These are phyloP conservation scores for Seladonia tumulorum DNA, from an alignment of 2,888 invertebrate species.

Conservation along the genomic window DNA sequence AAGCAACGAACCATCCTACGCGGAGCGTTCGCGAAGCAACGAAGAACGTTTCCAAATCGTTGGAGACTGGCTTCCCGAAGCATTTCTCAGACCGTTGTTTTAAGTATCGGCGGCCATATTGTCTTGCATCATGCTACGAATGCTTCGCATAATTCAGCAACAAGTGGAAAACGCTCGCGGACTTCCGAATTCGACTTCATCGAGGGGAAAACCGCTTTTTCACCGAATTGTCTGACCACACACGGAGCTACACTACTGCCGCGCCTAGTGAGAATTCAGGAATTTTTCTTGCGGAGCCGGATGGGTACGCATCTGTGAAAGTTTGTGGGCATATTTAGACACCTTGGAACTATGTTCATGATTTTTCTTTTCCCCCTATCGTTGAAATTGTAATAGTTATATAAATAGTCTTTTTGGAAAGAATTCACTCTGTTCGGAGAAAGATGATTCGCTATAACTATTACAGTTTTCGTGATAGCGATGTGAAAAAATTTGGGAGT, in stretches of 20 bases:
- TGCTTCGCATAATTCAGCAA: slow-evolving; percentile 54
- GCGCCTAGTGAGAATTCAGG: not conserved
- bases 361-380: not conserved
- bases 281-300: not conserved
- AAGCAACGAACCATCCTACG: not conserved
- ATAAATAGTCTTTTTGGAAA: not conserved
- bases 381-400: not conserved
- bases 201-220: not conserved
- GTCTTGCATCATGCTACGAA: slow-evolving; percentile 1
- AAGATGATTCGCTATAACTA: not conserved
- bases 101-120: slow-evolving; percentile 6
- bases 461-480: not conserved
- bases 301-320: not conserved
- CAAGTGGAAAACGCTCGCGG: slow-evolving; percentile 41
- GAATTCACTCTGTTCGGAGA: not conserved
- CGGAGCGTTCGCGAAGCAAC: not conserved
- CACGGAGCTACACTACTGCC: slow-evolving; percentile 21
- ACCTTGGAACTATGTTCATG: not conserved
- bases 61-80: not conserved
- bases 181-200: not conserved
- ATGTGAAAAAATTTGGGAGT: not conserved
- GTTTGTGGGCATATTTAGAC: not conserved
- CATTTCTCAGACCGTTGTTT: not conserved
- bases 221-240: slow-evolving; percentile 17
- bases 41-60: not conserved